Evolutionary conservation across 2,113 vertebrate species (phyloP).

Genomic region (Entomyzon cyanotis): DNA sequence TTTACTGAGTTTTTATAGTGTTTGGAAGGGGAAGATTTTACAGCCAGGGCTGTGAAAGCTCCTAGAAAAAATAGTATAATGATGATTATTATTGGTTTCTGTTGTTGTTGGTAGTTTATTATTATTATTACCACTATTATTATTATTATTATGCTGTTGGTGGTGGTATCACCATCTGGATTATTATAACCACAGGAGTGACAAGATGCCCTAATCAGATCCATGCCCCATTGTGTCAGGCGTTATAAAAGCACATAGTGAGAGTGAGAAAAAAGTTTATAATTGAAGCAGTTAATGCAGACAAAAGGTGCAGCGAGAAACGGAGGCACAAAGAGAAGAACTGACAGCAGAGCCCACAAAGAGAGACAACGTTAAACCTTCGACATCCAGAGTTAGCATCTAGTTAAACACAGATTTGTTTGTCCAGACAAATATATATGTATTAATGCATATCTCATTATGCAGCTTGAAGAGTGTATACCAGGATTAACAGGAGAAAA

Average conservation of each 20-base stretch:
- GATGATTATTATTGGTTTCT: neutral
- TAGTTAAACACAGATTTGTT: neutral
- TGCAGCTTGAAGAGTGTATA: neutral
- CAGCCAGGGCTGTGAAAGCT: neutral
- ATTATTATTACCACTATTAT: neutral
- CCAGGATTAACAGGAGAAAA: neutral
- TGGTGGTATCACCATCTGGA: neutral
- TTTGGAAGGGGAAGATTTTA: neutral
- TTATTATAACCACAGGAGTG: neutral
- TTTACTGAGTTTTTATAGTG: neutral
- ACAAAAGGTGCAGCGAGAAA: constrained; percentile 33
- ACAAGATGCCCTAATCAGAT: constrained; percentile 10
- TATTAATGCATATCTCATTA: neutral
- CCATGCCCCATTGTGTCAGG: neutral
- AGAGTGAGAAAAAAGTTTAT: constrained; percentile 24
- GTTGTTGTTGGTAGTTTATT: neutral
- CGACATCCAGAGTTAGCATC: neutral
- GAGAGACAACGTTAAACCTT: neutral
- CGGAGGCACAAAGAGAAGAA: neutral
- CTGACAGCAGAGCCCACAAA: neutral
- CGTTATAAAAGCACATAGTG: neutral
- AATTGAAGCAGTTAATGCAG: neutral
- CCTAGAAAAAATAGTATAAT: neutral
- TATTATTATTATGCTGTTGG: neutral
- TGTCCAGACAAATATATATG: neutral